Base-by-base conservation (phyloP, 2,113 vertebrate species). In the Eudorcas thomsonii region DNA sequence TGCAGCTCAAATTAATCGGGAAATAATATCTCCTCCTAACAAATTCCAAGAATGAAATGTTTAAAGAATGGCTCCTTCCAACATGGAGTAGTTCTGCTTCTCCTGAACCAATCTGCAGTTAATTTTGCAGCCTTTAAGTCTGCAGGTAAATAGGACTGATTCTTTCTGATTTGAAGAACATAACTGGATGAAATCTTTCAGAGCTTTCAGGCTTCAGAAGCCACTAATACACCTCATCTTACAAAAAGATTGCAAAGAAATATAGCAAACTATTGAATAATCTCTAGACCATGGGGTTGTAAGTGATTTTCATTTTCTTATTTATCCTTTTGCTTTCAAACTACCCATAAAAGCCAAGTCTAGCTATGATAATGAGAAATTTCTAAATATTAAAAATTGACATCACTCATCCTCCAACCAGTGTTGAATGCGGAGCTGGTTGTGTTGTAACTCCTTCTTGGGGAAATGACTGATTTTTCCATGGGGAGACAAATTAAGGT, bases 311-410 rank as follows among this genome's bases (percentile, higher is more conserved):
- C 43, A 86, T 36, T 64, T 83, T 87, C 21, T 52, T 45, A 94
- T 88, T 91, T 88, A 94, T 43, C 16, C 48, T 91, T 83, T 91
- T 67, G 91, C 64, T 88, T 82, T 88, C 39, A 67, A 67, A 78
- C 50, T 43, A 50, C 36, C 88, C 48, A 52, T 19, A 85, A 45
- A 80, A 28, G 15, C 17, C 43, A 85, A 71, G 43, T 36, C 52
- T 60, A 64, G 23, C 30, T 96, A 91, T 84, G 55, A 84, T 59
- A 57, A 60, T 59, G 39, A 91, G 23, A 78, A 85, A n/a, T 21
- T 80, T 17, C 50, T 81, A 85, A 88, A 84, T 33, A 84, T 60
- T 25, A 92, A 83, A 45, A 82, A 54, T 81, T 21, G 3, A n/a
- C 17, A 74, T 45, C 28, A 33, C 11, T 36, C 78, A 30, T 71